Evolutionary conservation across 2,797 vertebrate species (phyloP), one percentile per base, ranked within the genome.

Genomic region (Amblyopsis hoosieri): DNA sequence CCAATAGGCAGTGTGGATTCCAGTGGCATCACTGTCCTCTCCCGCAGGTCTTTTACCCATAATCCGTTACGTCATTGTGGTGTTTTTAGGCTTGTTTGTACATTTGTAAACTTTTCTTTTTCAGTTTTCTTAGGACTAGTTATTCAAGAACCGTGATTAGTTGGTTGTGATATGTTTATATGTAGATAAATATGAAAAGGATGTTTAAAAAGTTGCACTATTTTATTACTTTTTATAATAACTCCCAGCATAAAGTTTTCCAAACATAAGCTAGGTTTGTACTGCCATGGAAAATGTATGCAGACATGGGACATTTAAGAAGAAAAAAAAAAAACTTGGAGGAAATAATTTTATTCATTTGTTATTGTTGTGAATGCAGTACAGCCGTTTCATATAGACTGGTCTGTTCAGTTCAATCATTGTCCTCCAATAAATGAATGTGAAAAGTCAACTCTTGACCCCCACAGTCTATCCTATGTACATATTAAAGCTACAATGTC

Each of bases 161-260:
- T 81, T 84, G 78, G 77, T 75, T 71, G 68, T 70, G 68, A 82
- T 70, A 67, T 90, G 90, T 91, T 85, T 78, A 89, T 90, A 89
- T 91, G 91, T 91, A 90, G 88, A 91, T 91, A 90, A 77, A 78
- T 72, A 76, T 80, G 70, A 74, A 81, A 86, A 83, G 74, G 78
- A 87, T 82, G 80, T 88, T 90, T 85, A 84, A 85, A 82, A 54
- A 83, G 84, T 85, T 91, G 84, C 87, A 91, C 89, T 93, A 92
- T 93, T 93, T 93, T 93, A 93, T 90, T 92, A 92, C 91, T 91
- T 92, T 93, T 91, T 91, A 92, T 91, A 90, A 89, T 87, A 82
- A 79, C 68, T 78, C 80, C 82, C 74, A 72, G 67, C 64, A 52
- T 80, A 81, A 76, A 55, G 57, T 87, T 87, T 80, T 89, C 85